Evolutionary conservation across 2,888 invertebrate species (phyloP).

Genomic region (Toxonevra muliebris): DNA sequence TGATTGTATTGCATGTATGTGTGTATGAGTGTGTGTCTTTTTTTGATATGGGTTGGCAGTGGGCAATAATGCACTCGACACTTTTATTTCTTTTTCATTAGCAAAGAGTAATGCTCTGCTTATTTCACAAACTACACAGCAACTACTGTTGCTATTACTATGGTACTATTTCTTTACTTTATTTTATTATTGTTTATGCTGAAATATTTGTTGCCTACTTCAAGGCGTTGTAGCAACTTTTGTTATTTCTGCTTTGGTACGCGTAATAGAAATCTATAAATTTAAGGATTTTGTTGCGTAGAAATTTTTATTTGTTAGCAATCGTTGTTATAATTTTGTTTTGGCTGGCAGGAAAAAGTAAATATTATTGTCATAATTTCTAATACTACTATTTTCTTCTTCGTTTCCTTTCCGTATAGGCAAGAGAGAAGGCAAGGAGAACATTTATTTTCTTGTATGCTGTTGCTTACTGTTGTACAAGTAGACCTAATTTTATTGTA

Average conservation of each 20-base stretch:
- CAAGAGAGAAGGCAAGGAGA: too few relatives aligned
- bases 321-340: constrained; percentile 10
- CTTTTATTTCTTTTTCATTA: constrained; percentile 48
- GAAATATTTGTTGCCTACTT: too few relatives aligned
- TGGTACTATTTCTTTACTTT: background rate
- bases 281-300: constrained; percentile 23
- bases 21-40: too few relatives aligned
- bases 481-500: too few relatives aligned
- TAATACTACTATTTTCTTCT: constrained; percentile 17
- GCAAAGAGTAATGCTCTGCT: constrained; percentile 12
- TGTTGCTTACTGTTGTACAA: too few relatives aligned
- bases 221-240: too few relatives aligned
- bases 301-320: constrained; percentile 32
- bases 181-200: too few relatives aligned
- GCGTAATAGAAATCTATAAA: constrained; percentile 27
- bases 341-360: constrained; percentile 14
- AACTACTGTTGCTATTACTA: background rate
- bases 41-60: constrained; percentile 4
- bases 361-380: constrained; percentile 31
- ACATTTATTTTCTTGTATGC: too few relatives aligned
- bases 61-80: constrained; percentile 48
- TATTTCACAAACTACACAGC: background rate
- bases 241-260: background rate
- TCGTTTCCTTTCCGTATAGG: too few relatives aligned
- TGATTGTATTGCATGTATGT: constrained; percentile 15